Conservation (phyloP, 1,140 invertebrate genomes). For the Copidosoma floridanum region DNA sequence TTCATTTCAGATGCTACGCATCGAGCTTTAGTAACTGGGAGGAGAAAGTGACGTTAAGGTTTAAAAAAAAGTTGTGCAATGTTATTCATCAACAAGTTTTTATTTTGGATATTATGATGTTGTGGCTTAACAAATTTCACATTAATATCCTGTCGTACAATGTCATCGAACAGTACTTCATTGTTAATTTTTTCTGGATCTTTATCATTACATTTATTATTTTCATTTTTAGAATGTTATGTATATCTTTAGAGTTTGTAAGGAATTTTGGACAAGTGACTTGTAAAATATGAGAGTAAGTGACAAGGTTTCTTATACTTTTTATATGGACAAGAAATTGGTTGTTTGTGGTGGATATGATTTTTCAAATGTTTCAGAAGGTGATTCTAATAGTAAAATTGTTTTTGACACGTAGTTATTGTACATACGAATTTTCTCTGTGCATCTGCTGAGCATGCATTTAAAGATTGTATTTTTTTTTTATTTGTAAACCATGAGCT, state of each 20-base stretch:
- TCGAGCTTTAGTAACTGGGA: conserved; percentile 13
- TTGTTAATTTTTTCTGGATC: neutral
- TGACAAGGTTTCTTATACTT: neutral
- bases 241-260: neutral
- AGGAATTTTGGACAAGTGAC: neutral
- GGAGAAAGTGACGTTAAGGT: conserved; percentile 11
- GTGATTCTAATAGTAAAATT: neutral
- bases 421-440: neutral
- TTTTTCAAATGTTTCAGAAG: neutral
- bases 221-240: neutral
- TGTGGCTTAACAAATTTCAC: neutral
- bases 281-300: neutral
- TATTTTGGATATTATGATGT: too few species aligned
- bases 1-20: conserved; percentile 2
- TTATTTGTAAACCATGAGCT: neutral
- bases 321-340: neutral
- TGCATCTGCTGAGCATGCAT: neutral
- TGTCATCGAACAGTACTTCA: neutral
- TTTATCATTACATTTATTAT: neutral
- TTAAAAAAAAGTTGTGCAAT: conserved; percentile 20
- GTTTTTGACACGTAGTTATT: neutral
- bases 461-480: neutral
- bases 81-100: neutral
- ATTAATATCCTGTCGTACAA: neutral
- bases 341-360: neutral